Conservation (phyloP, 92 coral and sea anemone genomes). For the Muricea muricata region DNA sequence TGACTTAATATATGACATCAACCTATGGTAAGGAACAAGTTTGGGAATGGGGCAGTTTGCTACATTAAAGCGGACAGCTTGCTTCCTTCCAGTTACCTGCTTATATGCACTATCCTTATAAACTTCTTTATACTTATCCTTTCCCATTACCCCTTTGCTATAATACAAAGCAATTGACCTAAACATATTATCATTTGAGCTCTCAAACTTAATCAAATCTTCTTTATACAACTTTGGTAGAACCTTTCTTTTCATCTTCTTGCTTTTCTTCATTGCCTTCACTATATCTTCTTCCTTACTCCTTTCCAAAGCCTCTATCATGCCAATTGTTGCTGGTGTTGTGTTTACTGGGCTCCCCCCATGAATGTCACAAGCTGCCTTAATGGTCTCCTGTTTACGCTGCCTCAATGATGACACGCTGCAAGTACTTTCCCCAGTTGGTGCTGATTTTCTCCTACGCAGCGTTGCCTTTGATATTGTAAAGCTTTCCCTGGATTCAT, state of each 20-base stretch:
- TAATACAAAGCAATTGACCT: constrained; percentile 55
- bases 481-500: not conserved
- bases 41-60: constrained; percentile 15
- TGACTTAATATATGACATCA: not conserved
- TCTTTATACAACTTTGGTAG: not conserved
- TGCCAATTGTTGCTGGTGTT: not conserved
- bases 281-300: not conserved
- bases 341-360: not conserved
- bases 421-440: not conserved
- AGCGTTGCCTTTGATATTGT: not conserved
- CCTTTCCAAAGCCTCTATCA: not conserved
- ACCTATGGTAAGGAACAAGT: not conserved
- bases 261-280: not conserved
- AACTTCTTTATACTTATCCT: constrained; percentile 37
- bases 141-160: constrained; percentile 61
- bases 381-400: not conserved
- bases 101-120: constrained; percentile 30
- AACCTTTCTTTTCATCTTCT: not conserved
- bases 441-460: not conserved
- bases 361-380: not conserved
- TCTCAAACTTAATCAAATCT: not conserved
- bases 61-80: not conserved
- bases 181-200: constrained; percentile 46
- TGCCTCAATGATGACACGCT: not conserved
- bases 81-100: not conserved